Conservation (phyloP, 1,140 invertebrate species). For the Delia radicum region DNA sequence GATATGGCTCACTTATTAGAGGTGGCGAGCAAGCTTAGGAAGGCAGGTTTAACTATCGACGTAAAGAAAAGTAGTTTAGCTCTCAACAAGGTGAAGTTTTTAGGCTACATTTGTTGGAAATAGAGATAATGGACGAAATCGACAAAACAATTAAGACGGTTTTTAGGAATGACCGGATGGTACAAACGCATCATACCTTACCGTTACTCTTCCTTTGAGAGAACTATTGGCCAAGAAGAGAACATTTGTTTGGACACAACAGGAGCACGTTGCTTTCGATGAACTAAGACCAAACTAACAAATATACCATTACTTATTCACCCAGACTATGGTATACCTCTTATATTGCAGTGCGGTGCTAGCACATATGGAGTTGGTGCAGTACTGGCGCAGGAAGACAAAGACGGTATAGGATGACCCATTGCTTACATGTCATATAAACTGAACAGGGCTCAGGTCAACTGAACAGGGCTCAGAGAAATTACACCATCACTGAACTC, state of each 20-base stretch:
- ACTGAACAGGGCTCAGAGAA: background rate
- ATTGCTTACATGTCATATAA: constrained; percentile 46
- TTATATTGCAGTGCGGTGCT: background rate
- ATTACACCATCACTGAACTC: constrained; percentile 53
- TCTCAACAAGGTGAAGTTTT: too few relatives aligned
- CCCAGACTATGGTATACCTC: background rate
- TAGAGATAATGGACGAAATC: too few relatives aligned
- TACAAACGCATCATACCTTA: too few relatives aligned
- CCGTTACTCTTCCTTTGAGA: background rate
- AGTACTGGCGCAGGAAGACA: background rate
- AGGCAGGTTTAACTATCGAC: too few relatives aligned
- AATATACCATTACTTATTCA: background rate
- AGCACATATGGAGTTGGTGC: background rate
- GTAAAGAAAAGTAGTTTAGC: too few relatives aligned
- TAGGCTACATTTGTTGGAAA: too few relatives aligned
- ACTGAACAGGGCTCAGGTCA: background rate
- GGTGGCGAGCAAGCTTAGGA: too few relatives aligned
- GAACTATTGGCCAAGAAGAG: background rate
- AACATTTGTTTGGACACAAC: background rate
- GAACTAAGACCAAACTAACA: constrained; percentile 2
- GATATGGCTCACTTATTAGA: too few relatives aligned
- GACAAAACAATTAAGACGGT: too few relatives aligned
- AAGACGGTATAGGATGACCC: constrained; percentile 24
- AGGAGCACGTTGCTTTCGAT: background rate
- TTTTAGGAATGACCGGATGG: too few relatives aligned